These are phyloP conservation scores for Clarias laeviceps DNA, from an alignment of 2,797 vertebrate species.

Conservation along the genomic window DNA sequence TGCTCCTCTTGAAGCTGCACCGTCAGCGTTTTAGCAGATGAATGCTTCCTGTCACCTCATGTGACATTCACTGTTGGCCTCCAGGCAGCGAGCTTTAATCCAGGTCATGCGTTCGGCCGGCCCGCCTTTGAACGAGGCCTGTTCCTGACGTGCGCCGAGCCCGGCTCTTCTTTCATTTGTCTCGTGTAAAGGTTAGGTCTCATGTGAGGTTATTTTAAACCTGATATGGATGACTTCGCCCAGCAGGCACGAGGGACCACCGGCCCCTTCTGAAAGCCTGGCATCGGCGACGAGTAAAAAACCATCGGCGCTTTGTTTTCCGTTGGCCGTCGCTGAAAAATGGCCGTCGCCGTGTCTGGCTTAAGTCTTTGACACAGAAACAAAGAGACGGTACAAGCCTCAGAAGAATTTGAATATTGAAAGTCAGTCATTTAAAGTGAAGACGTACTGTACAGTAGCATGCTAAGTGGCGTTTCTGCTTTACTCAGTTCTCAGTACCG, in stretches of 20 bases:
- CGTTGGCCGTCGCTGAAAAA: constrained; percentile 2
- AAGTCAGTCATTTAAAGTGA: background rate
- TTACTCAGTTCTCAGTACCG: background rate
- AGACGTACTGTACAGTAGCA: background rate
- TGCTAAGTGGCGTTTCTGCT: background rate
- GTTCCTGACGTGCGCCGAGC: constrained; percentile 70
- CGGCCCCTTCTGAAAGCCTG: constrained; percentile 59
- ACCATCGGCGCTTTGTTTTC: constrained; percentile 33
- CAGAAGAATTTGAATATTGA: background rate
- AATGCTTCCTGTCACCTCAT: constrained; percentile 75
- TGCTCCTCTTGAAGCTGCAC: constrained; percentile 2
- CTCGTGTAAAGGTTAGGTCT: constrained; percentile 84
- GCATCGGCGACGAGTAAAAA: constrained; percentile 51
- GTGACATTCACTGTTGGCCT: constrained; percentile 76
- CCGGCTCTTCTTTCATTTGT: constrained; percentile 78
- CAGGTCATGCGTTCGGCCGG: constrained; percentile 77
- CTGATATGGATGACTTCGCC: constrained; percentile 80
- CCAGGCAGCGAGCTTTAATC: constrained; percentile 78
- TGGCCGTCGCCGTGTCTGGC: background rate
- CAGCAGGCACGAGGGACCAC: constrained; percentile 75
- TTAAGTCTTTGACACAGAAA: constrained; percentile 14
- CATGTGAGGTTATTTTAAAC: constrained; percentile 84
- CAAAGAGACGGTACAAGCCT: background rate
- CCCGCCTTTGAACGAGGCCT: constrained; percentile 77
- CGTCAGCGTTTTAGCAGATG: constrained; percentile 72